Evolutionary conservation across 1,140 invertebrate species (phyloP), one percentile per base, ranked within the genome.

Genomic region (Drosophila dunni): DNA sequence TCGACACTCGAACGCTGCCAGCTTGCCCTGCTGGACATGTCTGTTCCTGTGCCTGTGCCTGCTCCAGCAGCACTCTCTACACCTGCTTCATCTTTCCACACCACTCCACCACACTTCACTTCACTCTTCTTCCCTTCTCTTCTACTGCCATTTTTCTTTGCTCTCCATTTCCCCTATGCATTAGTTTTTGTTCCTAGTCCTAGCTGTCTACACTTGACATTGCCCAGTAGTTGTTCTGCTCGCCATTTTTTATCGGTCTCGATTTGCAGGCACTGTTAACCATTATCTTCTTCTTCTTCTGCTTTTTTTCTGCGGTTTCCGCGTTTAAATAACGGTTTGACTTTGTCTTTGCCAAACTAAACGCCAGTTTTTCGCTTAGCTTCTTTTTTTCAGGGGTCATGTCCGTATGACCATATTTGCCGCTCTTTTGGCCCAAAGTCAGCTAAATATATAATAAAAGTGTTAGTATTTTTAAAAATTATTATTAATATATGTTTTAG

Each of bases 201-300:
- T 53, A 33, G 34, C 48, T 53, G 36, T 53, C 13, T 36, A 53
- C 24, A 63, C 36, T 84, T 86, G 82, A 84, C 78, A 85, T 85
- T 84, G 78, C 53, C 11, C 40, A 62, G 29, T 6, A 62, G 11
- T 7, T 63, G 44, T 46, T 34, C 42, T 34, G 58, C 33, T 46
- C 10, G 56, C 38, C 20, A 29, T 61, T 75, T 48, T 45, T n/a
- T 58, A 44, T 60, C 13, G 29, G 9, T 46, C 33, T 50, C 15
- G 63, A n/a, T 34, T 34, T 24, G 17, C 33, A 24, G 38, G 10
- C 45, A 44, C 48, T 38, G n/a, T 53, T 36, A 11, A 33, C 51
- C n/a, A 17, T n/a, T 17, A 11, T 46, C 11, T 36, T 11, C 34
- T 33, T 24, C 38, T 36, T 24, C 42, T 17, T 29, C 24, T 29